phyloP scores from a whole-genome alignment of 1,140 invertebrate species.

The Ips nitidus region DNA sequence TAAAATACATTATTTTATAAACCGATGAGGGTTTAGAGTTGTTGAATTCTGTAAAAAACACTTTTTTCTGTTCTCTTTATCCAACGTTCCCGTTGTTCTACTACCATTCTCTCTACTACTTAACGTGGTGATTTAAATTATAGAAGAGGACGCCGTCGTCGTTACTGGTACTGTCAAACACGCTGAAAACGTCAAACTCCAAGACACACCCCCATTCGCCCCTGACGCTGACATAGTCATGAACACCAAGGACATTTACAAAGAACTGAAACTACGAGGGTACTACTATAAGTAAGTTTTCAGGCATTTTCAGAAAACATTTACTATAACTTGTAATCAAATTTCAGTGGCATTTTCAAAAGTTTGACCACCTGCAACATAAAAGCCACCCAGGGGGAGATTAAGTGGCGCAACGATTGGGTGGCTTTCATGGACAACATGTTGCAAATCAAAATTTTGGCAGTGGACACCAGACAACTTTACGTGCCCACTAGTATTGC shows the following conservation, averaged over 20 bases:
- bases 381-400: slow-evolving; percentile 55
- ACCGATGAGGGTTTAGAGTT: no score
- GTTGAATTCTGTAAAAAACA: no score
- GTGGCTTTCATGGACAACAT: slow-evolving; percentile 91
- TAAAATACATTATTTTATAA: no score
- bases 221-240: background rate
- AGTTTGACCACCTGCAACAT: slow-evolving; percentile 49
- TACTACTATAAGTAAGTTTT: slow-evolving; percentile 77
- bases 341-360: slow-evolving; percentile 65
- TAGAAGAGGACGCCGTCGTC: no score
- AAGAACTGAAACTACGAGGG: slow-evolving; percentile 85
- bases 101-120: no score
- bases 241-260: slow-evolving; percentile 78
- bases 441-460: slow-evolving; percentile 82
- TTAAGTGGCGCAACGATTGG: slow-evolving; percentile 81
- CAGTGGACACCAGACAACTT: slow-evolving; percentile 71
- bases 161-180: no score
- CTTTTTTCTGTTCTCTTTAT: no score
- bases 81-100: no score
- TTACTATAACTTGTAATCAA: background rate
- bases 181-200: no score
- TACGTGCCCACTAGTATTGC: slow-evolving; percentile 84
- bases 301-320: background rate
- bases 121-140: no score
- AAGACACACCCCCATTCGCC: background rate